Percentiles rank a stretch among this genome's conserved stretches.
phyloP scores from a whole-genome alignment of 2,113 vertebrate species.

The Dolichallabes microphthalmus region DNA sequence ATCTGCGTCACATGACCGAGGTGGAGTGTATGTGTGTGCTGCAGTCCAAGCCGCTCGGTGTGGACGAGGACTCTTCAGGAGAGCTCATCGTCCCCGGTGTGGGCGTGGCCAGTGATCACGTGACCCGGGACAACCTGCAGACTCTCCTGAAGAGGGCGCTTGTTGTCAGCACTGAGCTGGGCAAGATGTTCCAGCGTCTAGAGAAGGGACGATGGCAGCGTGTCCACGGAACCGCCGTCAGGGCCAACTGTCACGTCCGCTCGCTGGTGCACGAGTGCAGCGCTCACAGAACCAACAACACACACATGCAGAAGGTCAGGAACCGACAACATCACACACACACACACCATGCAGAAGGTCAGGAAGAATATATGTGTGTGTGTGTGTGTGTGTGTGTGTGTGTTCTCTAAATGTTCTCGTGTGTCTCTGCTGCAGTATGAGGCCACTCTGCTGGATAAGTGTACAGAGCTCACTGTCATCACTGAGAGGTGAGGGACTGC shows the following conservation, averaged over 20 bases:
- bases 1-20: constrained; percentile 94
- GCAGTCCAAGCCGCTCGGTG: constrained; percentile 92
- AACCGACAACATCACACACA: not conserved
- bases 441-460: constrained; percentile 86
- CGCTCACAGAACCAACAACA: constrained; percentile 68
- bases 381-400: not conserved
- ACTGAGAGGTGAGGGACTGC: constrained; percentile 81
- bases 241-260: constrained; percentile 87
- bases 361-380: too few species aligned
- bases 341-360: not conserved
- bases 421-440: constrained; percentile 75
- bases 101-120: constrained; percentile 63
- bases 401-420: not conserved
- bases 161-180: constrained; percentile 91
- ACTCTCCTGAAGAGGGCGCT: constrained; percentile 86
- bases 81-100: constrained; percentile 80
- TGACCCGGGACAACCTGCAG: constrained; percentile 81
- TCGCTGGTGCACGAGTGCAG: constrained; percentile 89
- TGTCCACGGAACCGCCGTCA: constrained; percentile 87
- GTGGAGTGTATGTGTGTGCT: constrained; percentile 97
- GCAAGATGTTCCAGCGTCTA: constrained; percentile 89
- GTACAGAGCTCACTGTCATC: constrained; percentile 87
- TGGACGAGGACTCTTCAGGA: constrained; percentile 82
- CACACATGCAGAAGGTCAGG: constrained; percentile 85
- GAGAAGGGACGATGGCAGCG: constrained; percentile 90